Evolutionary conservation across 2,888 invertebrate species (phyloP).

Genomic region (Agrochola lychnidis): DNA sequence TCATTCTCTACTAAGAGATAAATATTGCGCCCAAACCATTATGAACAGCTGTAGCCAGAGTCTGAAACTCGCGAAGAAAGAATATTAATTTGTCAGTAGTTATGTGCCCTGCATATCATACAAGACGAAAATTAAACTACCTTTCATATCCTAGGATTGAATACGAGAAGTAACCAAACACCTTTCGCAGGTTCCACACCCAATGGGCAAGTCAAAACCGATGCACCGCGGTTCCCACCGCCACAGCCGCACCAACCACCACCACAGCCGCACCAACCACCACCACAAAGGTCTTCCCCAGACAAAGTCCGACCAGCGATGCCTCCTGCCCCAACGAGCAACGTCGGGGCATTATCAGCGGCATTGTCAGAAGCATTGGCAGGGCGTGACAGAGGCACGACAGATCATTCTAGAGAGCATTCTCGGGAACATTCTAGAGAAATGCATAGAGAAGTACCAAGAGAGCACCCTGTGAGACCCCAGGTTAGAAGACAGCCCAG

Average conservation of each 20-base stretch:
- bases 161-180: slow-evolving; percentile 10
- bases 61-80: not conserved
- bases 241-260: slow-evolving; percentile 74
- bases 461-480: slow-evolving; percentile 76
- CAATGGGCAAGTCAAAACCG: slow-evolving; percentile 84
- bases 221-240: slow-evolving; percentile 82
- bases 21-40: not conserved
- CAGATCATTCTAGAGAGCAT: slow-evolving; percentile 54
- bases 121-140: not conserved
- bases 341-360: slow-evolving; percentile 82
- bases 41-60: not conserved
- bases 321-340: slow-evolving; percentile 71
- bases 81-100: not conserved
- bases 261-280: slow-evolving; percentile 72
- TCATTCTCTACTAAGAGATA: not conserved
- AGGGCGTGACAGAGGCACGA: slow-evolving; percentile 70
- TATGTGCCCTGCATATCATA: not conserved
- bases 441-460: slow-evolving; percentile 82
- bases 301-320: slow-evolving; percentile 77
- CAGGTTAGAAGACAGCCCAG: slow-evolving; percentile 84
- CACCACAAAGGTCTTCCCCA: slow-evolving; percentile 78
- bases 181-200: slow-evolving; percentile 78
- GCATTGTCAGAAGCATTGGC: slow-evolving; percentile 83
- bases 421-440: slow-evolving; percentile 73
- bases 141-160: not conserved